These are phyloP conservation scores for Eledona agricola DNA, from an alignment of 2,888 invertebrate species.

Conservation along the genomic window DNA sequence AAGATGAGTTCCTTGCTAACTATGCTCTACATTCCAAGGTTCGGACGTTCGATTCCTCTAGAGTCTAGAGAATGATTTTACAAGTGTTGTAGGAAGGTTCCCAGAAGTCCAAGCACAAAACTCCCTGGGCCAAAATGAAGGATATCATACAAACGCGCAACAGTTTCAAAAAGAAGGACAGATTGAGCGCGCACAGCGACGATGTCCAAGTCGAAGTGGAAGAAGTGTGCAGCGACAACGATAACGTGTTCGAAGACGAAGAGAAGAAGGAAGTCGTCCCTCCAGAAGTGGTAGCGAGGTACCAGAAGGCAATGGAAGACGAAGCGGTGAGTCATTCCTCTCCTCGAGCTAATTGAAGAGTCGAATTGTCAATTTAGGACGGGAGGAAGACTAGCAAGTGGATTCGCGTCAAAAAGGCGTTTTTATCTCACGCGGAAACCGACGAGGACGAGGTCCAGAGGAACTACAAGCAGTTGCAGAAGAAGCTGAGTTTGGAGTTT, in stretches of 20 bases:
- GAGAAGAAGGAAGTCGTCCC: constrained; percentile 52
- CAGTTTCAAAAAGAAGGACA: constrained; percentile 69
- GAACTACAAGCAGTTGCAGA: constrained; percentile 77
- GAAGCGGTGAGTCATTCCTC: constrained; percentile 37
- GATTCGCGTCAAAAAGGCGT: constrained; percentile 78
- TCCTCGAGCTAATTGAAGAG: constrained; percentile 30
- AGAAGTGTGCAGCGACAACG: constrained; percentile 55
- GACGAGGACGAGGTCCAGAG: constrained; percentile 69
- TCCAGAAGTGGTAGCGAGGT: constrained; percentile 54
- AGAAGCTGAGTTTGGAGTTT: constrained; percentile 78
- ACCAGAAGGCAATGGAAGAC: constrained; percentile 54
- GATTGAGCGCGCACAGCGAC: constrained; percentile 57
- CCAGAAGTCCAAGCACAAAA: constrained; percentile 57
- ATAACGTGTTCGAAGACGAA: constrained; percentile 55
- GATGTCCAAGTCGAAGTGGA: constrained; percentile 57
- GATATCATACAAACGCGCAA: constrained; percentile 78
- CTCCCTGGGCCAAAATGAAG: constrained; percentile 82
- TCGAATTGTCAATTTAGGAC: constrained; percentile 7
- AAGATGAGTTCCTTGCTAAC: constrained; percentile 54
- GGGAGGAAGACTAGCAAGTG: constrained; percentile 72
- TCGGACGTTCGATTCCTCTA: constrained; percentile 18
- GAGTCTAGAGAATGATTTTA: constrained; percentile 12
- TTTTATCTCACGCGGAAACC: constrained; percentile 62
- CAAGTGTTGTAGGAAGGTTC: constrained; percentile 39
- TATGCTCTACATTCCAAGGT: constrained; percentile 58